A percentile compares a stretch with the other conserved stretches of the same genome.
These are phyloP conservation scores for Sminthurinus aureus DNA, from an alignment of 2,888 invertebrate species.

Conservation along the genomic window DNA sequence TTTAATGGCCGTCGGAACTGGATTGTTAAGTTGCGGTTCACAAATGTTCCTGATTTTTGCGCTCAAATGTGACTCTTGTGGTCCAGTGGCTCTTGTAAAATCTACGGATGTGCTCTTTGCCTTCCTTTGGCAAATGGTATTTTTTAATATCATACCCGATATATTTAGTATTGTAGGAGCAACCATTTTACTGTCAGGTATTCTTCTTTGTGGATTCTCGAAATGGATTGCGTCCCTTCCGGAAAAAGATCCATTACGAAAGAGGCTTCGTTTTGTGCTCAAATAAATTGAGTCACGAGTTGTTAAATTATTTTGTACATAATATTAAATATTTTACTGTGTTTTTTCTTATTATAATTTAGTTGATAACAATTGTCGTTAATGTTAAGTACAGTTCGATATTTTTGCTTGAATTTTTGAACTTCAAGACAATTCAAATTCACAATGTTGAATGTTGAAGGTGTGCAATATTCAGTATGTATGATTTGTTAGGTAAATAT, in stretches of 20 bases:
- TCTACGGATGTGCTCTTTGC: constrained; percentile 56
- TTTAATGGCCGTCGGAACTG: constrained; percentile 48
- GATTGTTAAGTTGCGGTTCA: constrained; percentile 51
- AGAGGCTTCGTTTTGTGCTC: constrained; percentile 49
- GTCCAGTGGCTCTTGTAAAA: constrained; percentile 55
- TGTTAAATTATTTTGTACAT: too few relatives aligned
- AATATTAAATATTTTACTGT: too few relatives aligned
- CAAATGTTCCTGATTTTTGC: constrained; percentile 58
- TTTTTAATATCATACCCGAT: constrained; percentile 49
- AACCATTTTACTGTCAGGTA: constrained; percentile 53
- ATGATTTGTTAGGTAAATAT: too few relatives aligned
- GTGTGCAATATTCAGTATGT: too few relatives aligned
- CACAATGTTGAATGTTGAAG: too few relatives aligned
- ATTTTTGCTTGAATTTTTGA: too few relatives aligned
- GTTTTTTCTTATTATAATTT: too few relatives aligned
- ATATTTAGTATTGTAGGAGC: constrained; percentile 52
- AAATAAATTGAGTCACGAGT: constrained; percentile 22
- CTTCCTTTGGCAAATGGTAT: constrained; percentile 55
- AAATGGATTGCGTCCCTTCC: constrained; percentile 54
- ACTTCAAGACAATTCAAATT: too few relatives aligned
- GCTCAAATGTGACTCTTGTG: constrained; percentile 54
- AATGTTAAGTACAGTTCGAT: too few relatives aligned
- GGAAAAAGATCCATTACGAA: constrained; percentile 42
- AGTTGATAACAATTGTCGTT: too few relatives aligned
- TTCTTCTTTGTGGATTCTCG: constrained; percentile 52